These are phyloP conservation scores for Prenolepis imparis DNA, from an alignment of 2,888 invertebrate species.

Conservation along the genomic window DNA sequence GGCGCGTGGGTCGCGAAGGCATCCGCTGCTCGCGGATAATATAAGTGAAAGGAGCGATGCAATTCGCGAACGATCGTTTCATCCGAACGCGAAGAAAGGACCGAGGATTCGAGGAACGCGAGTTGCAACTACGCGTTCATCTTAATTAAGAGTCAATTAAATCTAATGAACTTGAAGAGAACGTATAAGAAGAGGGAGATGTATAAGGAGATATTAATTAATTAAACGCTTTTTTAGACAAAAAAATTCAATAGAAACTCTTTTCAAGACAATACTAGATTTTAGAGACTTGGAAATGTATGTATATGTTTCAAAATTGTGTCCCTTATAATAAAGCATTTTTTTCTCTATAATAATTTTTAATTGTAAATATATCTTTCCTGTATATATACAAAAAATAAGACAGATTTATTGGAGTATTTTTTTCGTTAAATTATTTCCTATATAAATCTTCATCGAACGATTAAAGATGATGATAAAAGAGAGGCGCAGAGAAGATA, in stretches of 20 bases:
- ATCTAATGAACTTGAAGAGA: constrained; percentile 5
- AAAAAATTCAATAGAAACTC: neutral
- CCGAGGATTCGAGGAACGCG: neutral
- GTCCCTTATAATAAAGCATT: neutral
- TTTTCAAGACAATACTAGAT: neutral
- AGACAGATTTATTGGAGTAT: too few species aligned
- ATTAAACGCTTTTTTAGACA: too few species aligned
- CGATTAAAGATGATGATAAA: neutral
- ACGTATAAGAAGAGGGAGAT: neutral
- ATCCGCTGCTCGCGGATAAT: constrained; percentile 18
- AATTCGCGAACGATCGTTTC: constrained; percentile 40
- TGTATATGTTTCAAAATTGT: neutral
- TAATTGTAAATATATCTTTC: neutral
- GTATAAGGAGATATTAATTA: neutral
- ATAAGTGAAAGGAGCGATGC: constrained; percentile 48
- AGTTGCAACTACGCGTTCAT: neutral
- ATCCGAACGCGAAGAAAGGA: constrained; percentile 8
- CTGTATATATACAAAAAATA: neutral
- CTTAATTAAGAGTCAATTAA: constrained; percentile 39
- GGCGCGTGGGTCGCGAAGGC: constrained; percentile 46
- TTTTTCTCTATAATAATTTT: neutral
- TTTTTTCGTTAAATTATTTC: neutral
- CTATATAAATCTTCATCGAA: neutral
- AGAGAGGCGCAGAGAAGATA: constrained; percentile 14
- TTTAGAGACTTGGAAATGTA: neutral